phyloP scores from a whole-genome alignment of 1,140 invertebrate species.

The Conus ventricosus region DNA sequence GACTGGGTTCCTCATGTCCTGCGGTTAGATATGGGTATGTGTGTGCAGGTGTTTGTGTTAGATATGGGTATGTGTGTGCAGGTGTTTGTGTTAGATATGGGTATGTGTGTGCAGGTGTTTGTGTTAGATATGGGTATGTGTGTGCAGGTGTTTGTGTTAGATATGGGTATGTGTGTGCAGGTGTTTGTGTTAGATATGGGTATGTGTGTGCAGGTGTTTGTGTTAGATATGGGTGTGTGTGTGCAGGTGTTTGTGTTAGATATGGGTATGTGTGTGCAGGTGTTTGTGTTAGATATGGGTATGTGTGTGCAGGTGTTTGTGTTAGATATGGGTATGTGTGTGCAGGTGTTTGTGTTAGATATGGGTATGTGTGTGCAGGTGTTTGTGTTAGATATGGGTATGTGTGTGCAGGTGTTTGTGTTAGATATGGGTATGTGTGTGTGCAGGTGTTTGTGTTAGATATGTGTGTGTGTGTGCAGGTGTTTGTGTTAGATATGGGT shows the following conservation, averaged over 20 bases:
- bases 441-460: neutral
- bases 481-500: too few relatives aligned
- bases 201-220: constrained; percentile 27
- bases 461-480: constrained; percentile 29
- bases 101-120: constrained; percentile 28
- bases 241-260: neutral
- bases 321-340: constrained; percentile 39
- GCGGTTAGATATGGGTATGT: constrained; percentile 54
- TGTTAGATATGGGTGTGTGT: constrained; percentile 38
- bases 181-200: too few relatives aligned
- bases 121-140: constrained; percentile 39
- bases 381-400: too few relatives aligned
- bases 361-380: constrained; percentile 28
- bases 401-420: constrained; percentile 29
- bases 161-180: constrained; percentile 32
- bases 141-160: neutral
- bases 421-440: constrained; percentile 40
- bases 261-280: constrained; percentile 30
- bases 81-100: too few relatives aligned
- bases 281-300: too few relatives aligned
- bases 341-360: neutral
- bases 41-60: neutral
- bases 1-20: constrained; percentile 46
- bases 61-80: constrained; percentile 30
- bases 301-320: constrained; percentile 27